Conservation (phyloP, 1,140 invertebrate genomes). For the Steinernema khuongi region DNA sequence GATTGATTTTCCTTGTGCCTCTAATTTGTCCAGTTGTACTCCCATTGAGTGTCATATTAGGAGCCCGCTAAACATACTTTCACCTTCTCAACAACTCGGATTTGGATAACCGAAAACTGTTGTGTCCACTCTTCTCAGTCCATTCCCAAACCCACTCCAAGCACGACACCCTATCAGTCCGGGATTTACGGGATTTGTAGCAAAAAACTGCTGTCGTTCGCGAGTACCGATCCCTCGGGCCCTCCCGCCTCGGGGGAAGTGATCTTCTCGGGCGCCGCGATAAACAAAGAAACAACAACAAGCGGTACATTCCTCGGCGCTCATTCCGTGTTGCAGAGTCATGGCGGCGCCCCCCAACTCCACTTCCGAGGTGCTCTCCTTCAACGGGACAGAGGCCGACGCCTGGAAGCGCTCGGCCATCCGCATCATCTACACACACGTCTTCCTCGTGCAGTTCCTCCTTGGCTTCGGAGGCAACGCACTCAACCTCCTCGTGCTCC, state of each 20-base stretch:
- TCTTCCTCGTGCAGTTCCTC: conserved; percentile 19
- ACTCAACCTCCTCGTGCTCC: conserved; percentile 10
- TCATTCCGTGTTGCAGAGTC: background rate
- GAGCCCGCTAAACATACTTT: too few relatives aligned
- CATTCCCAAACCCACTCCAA: too few relatives aligned
- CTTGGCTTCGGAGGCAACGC: conserved; percentile 14
- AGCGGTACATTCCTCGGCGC: background rate
- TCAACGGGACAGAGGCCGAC: background rate
- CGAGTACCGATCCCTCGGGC: too few relatives aligned
- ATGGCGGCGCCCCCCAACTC: background rate
- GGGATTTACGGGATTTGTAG: too few relatives aligned
- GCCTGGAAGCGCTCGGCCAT: background rate
- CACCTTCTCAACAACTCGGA: too few relatives aligned
- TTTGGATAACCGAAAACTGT: too few relatives aligned
- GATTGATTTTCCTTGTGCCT: too few relatives aligned
- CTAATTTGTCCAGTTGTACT: too few relatives aligned
- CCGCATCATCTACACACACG: background rate
- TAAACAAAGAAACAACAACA: conserved; percentile 15
- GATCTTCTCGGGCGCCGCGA: background rate
- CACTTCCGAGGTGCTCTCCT: background rate
- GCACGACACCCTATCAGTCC: too few relatives aligned
- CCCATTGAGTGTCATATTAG: too few relatives aligned
- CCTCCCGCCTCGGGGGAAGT: too few relatives aligned
- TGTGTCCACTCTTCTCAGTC: too few relatives aligned
- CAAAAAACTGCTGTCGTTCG: background rate